phyloP scores from a whole-genome alignment of 2,888 invertebrate species.

The Noctua pronuba region DNA sequence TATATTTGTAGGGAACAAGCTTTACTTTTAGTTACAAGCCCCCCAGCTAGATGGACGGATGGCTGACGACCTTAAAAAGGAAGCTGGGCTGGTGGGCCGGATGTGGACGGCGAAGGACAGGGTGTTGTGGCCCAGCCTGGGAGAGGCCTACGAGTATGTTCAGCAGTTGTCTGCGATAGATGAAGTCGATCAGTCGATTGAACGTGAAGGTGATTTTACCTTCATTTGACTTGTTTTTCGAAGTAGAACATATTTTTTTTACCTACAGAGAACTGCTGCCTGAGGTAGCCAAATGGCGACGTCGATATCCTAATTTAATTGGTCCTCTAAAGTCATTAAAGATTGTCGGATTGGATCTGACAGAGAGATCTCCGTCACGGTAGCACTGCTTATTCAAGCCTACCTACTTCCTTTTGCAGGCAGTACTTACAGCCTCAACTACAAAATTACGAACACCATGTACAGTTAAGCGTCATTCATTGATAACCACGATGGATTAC shows the following conservation, averaged over 20 bases:
- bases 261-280: not conserved
- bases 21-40: no score
- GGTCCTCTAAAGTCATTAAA: not conserved
- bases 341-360: not conserved
- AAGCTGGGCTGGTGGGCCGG: not conserved
- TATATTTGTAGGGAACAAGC: no score
- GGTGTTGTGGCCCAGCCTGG: not conserved
- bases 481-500: conserved; percentile 41
- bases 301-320: not conserved
- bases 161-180: not conserved
- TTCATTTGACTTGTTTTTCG: not conserved
- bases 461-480: conserved; percentile 39
- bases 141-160: not conserved
- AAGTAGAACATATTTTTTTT: not conserved
- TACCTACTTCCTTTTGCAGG: not conserved
- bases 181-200: not conserved
- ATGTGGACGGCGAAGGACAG: not conserved
- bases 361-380: not conserved
- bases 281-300: not conserved
- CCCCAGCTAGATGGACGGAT: not conserved
- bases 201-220: not conserved
- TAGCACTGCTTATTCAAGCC: not conserved
- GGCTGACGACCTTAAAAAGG: not conserved
- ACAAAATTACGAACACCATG: conserved; percentile 40
- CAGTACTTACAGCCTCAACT: not conserved